Evolutionary conservation across 1,140 invertebrate genomes (phyloP), one percentile per base, ranked within the genome.

Genomic region (Matsumurasca onukii): DNA sequence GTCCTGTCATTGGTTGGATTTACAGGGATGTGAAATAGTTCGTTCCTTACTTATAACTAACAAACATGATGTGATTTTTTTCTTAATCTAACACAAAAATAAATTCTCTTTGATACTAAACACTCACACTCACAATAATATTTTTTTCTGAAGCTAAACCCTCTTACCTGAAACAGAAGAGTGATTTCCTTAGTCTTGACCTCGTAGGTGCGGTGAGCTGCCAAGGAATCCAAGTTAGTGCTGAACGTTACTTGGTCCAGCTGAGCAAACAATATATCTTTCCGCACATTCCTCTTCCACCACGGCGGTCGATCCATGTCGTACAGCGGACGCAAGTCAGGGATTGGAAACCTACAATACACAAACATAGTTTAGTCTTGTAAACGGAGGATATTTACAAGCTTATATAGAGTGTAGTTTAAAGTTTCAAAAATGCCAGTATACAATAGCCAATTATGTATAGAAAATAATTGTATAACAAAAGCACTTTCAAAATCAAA

Each of bases 321-420:
- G 73, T 89, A 84, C 1, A 86, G 74, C 0, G 89, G 86, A 48
- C 94, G 83, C 20, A 96, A 83, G 79, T 97, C 94, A 49, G 92
- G 91, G 71, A 95, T 86, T 0, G 95, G 95, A 82, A 98, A 97
- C 73, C 93, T 93, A 75, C 69, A 78, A 75, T 67, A 67, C 1
- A 69, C 57, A 31, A 69, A 70, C 25, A 73, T 29, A 1, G 2
- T 29, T 49, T 1, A 29, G n/a, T n/a, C n/a, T n/a, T n/a, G n/a
- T n/a, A 17, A 67, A 31, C 13, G 31, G 17, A 51, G 20, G 3
- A 25, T 9, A 25, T 59, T 59, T 55, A 12, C 51, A 55, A 55
- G 51, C 24, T 25, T 25, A 25, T 17, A 51, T 2, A 51, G 3
- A 12, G n/a, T 45, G 12, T 45, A 45, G 12, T 45, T 45, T 45